phyloP scores from a whole-genome alignment of 1,140 invertebrate genomes.

The Neodiprion pinetum region DNA sequence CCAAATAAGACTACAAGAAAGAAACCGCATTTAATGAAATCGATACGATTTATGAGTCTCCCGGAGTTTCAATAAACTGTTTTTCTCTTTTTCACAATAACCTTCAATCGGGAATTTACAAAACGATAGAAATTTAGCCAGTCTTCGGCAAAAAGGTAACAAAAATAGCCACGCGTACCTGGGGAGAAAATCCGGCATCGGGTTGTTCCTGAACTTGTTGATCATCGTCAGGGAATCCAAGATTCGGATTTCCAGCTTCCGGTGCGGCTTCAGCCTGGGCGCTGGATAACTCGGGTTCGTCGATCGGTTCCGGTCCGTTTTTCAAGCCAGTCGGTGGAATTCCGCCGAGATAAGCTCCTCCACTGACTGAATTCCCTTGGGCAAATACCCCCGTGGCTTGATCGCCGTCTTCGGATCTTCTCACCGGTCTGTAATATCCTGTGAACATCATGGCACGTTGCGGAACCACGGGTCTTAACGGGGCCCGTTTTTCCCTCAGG shows the following conservation, averaged over 20 bases:
- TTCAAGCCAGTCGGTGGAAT: slow-evolving; percentile 30
- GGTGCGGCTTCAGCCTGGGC: slow-evolving; percentile 47
- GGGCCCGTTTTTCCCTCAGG: slow-evolving; percentile 39
- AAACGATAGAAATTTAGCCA: too few species aligned
- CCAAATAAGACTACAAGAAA: too few species aligned
- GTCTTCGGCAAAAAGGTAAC: too few species aligned
- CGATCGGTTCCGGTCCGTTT: slow-evolving; percentile 38
- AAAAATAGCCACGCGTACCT: too few species aligned
- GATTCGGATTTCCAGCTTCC: slow-evolving; percentile 18
- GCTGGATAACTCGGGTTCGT: slow-evolving; percentile 42
- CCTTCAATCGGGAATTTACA: too few species aligned
- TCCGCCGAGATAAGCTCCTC: slow-evolving; percentile 44
- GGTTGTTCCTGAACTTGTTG: not conserved
- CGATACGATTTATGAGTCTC: too few species aligned
- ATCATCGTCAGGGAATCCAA: not conserved
- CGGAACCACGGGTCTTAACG: slow-evolving; percentile 26
- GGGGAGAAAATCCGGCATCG: not conserved
- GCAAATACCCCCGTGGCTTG: slow-evolving; percentile 50
- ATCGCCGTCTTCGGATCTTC: slow-evolving; percentile 30
- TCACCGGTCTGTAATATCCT: slow-evolving; percentile 49
- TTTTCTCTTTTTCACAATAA: too few species aligned
- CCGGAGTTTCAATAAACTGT: too few species aligned
- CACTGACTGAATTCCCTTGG: slow-evolving; percentile 51
- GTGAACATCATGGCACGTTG: slow-evolving; percentile 55
- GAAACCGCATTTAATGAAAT: too few species aligned